Evolutionary conservation across 2,888 invertebrate species (phyloP).

Genomic region (Linyphia triangularis): DNA sequence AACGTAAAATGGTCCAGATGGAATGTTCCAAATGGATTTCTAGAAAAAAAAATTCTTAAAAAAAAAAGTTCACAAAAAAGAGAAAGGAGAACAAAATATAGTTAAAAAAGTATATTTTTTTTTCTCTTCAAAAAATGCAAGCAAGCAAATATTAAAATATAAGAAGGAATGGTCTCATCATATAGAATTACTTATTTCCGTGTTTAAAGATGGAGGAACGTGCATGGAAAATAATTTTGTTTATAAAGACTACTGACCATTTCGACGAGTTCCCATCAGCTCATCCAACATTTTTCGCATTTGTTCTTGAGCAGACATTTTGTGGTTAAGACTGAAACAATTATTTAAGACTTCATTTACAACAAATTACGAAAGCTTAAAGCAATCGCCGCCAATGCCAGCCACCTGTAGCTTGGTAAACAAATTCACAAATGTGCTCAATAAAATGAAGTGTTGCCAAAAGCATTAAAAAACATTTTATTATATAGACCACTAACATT

Average conservation of each 20-base stretch:
- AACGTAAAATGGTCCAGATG: background rate
- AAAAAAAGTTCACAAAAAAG: background rate
- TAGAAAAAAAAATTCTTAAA: background rate
- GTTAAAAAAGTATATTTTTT: no score
- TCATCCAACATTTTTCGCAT: constrained; percentile 99
- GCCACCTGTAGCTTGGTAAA: constrained; percentile 51
- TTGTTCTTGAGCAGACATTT: constrained; percentile 98
- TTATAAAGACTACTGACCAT: constrained; percentile 84
- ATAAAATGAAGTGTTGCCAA: constrained; percentile 7
- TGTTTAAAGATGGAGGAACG: background rate
- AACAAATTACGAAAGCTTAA: background rate
- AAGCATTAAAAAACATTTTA: no score
- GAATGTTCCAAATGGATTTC: background rate
- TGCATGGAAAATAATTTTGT: background rate
- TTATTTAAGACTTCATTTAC: background rate
- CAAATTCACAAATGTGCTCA: background rate
- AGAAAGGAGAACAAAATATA: background rate
- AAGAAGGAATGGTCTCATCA: background rate
- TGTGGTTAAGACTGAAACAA: constrained; percentile 32
- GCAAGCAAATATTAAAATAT: background rate
- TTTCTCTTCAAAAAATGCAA: no score
- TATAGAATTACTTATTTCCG: background rate
- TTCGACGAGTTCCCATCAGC: constrained; percentile 97
- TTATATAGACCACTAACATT: no score
- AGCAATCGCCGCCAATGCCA: background rate